Evolutionary conservation across 2,113 vertebrate genomes (phyloP).

Genomic region (Dasyornis broadbenti): DNA sequence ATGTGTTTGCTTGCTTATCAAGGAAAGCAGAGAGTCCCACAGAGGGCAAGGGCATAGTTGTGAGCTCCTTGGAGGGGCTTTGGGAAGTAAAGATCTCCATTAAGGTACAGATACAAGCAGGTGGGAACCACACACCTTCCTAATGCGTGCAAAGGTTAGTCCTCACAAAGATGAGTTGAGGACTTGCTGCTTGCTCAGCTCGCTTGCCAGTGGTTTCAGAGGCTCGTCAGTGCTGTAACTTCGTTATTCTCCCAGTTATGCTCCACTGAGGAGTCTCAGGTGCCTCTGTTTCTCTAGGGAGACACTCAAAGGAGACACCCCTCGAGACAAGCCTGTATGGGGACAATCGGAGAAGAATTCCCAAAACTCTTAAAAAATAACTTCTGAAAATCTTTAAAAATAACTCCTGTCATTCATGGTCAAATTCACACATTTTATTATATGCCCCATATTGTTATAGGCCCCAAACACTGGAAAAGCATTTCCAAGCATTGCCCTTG

Average conservation of each 20-base stretch:
- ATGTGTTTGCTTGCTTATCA: not conserved
- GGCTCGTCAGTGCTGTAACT: not conserved
- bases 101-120: not conserved
- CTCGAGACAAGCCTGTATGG: accelerated
- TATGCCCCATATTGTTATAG: not conserved
- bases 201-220: not conserved
- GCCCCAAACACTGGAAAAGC: not conserved
- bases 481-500: not conserved
- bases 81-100: not conserved
- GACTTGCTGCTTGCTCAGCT: not conserved
- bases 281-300: not conserved
- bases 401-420: not conserved
- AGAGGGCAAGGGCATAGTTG: not conserved
- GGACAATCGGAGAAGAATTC: not conserved
- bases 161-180: not conserved
- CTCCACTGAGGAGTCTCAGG: not conserved
- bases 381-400: not conserved
- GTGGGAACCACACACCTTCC: not conserved
- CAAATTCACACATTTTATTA: not conserved
- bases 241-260: not conserved
- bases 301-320: not conserved
- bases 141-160: not conserved
- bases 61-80: not conserved
- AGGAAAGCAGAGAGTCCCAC: not conserved
- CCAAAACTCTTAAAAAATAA: not conserved